phyloP scores from a whole-genome alignment of 2,113 vertebrate species.

The Pyrgilauda ruficollis region DNA sequence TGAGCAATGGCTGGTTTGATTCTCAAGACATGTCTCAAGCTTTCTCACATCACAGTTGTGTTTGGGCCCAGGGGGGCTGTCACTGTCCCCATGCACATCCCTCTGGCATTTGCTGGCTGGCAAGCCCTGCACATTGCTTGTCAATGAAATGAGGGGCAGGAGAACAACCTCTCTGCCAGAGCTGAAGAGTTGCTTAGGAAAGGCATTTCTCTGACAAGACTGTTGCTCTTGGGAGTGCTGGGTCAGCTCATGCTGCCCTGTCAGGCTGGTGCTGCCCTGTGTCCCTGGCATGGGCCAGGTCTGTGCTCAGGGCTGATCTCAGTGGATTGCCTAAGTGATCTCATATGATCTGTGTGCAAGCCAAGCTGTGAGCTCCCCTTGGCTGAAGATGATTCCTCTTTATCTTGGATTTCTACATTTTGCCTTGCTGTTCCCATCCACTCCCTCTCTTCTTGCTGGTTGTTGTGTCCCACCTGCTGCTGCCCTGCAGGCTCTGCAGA shows the following conservation, averaged over 20 bases:
- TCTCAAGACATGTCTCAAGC: background rate
- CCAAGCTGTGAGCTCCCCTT: background rate
- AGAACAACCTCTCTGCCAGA: background rate
- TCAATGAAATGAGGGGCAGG: background rate
- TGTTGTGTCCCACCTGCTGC: background rate
- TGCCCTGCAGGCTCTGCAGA: background rate
- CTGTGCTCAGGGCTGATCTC: fast-evolving
- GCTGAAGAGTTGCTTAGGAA: background rate
- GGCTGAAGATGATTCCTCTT: background rate
- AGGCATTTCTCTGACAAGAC: background rate
- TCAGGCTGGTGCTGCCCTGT: background rate
- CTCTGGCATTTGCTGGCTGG: background rate
- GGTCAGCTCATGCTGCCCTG: background rate
- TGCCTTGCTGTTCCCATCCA: background rate
- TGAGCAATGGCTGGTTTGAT: background rate
- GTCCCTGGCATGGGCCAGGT: background rate
- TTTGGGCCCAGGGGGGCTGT: background rate
- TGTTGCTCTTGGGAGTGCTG: background rate
- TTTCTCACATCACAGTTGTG: background rate
- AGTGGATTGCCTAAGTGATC: background rate
- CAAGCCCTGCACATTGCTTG: background rate
- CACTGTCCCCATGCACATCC: background rate
- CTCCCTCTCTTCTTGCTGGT: background rate
- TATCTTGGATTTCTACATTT: background rate
- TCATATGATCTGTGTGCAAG: background rate